Evolutionary conservation across 2,888 invertebrate genomes (phyloP).

Genomic region (Rhopalosiphum nymphaeae): DNA sequence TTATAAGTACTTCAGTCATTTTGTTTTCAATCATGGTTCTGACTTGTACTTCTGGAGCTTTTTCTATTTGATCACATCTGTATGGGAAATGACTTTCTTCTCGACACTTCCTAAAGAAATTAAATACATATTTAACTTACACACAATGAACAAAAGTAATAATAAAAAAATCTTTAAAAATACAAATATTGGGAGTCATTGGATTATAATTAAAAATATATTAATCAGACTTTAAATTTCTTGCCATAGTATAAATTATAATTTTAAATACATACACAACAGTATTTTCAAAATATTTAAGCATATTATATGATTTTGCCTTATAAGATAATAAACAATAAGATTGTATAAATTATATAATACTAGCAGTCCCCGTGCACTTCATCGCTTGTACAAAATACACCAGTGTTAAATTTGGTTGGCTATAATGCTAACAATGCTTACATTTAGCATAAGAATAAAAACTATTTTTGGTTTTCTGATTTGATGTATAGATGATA

Average conservation of each 20-base stretch:
- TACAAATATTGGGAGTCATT: background rate
- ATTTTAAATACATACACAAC: background rate
- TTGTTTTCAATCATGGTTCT: slow-evolving; percentile 73
- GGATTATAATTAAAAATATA: background rate
- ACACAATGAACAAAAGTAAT: background rate
- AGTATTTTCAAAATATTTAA: background rate
- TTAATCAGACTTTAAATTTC: background rate
- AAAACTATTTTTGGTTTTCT: too few relatives aligned
- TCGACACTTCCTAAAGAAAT: slow-evolving; percentile 70
- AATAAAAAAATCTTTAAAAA: background rate
- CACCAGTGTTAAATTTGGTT: too few relatives aligned
- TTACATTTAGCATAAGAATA: too few relatives aligned
- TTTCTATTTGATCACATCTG: slow-evolving; percentile 72
- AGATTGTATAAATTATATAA: too few relatives aligned
- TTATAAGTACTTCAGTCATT: slow-evolving; percentile 73
- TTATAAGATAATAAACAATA: too few relatives aligned
- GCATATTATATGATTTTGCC: too few relatives aligned
- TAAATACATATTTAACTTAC: background rate
- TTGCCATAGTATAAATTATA: too few relatives aligned
- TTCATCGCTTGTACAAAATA: too few relatives aligned
- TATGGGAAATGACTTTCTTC: slow-evolving; percentile 74
- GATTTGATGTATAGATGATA: too few relatives aligned
- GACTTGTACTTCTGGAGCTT: slow-evolving; percentile 70
- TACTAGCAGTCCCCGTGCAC: too few relatives aligned
- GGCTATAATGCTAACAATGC: too few relatives aligned